Evolutionary conservation across 2,113 vertebrate species (phyloP), one percentile per base, ranked within the genome.

Genomic region (Elephantulus edwardii): DNA sequence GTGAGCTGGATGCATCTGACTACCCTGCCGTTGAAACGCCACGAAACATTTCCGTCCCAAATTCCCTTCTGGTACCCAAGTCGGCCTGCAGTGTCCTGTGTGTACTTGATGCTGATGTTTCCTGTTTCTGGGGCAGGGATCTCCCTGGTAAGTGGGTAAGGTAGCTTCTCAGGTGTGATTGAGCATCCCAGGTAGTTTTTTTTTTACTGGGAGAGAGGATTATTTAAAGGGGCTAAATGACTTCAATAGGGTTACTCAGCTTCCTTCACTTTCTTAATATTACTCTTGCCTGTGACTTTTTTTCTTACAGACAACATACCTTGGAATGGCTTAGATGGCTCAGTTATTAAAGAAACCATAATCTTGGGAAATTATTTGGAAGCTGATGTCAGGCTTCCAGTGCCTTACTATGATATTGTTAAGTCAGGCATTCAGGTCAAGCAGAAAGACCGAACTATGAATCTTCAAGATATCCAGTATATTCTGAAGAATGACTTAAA

Each of bases 391-490:
- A 97, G 97, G 33, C 97, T 98, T 58, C 97, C 97, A 3, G 90
- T 96, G 89, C 96, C 97, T 75, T 98, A 97, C 56, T 98, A 98
- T 1, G 86, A 93, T 56, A 90, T 97, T 4, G 94, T 98, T 91
- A 97, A 96, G 84, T 93, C 96, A 84, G 98, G 98, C 46, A 96
- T 98, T 54, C 97, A 97, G 0, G 86, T 95, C 90, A 97, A 96
- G 1, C 97, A 95, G 66, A 97, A 96, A 93, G 94, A 97, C 5
- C 97, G 98, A 71, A 95, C 92, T 40, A 83, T 97, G 89, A 98
- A 95, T 28, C 96, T 98, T 40, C 98, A 98, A 70, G 98, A 98
- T 91, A 98, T 98, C 82, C 97, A 86, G 0, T 98, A 98, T 87
- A 75, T 97, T 86, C 90, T 98, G 83, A 97, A 97, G 92, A 98